phyloP scores from a whole-genome alignment of 2,888 invertebrate species.

The Monoplex corrugatus region DNA sequence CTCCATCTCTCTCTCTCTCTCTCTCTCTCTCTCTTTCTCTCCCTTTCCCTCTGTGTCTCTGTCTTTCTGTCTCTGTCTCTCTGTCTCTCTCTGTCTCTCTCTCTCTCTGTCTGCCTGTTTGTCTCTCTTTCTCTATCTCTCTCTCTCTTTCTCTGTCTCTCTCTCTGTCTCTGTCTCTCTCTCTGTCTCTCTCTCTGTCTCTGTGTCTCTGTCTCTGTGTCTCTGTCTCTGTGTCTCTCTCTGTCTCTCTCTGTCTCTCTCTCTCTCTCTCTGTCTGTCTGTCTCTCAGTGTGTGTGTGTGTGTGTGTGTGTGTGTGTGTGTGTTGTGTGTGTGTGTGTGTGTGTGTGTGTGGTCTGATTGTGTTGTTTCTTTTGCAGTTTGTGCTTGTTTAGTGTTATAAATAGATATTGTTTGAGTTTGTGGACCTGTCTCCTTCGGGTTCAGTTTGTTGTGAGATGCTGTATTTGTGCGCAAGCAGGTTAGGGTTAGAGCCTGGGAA shows the following conservation, averaged over 20 bases:
- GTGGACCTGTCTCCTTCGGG: too few species aligned
- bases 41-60: not conserved
- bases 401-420: too few species aligned
- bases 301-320: not conserved
- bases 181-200: not conserved
- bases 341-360: not conserved
- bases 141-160: not conserved
- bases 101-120: not conserved
- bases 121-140: not conserved
- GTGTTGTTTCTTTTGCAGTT: too few species aligned
- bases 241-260: not conserved
- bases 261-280: not conserved
- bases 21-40: not conserved
- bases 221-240: not conserved
- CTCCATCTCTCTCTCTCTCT: not conserved
- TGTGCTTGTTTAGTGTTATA: too few species aligned
- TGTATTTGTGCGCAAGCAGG: too few species aligned
- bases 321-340: not conserved
- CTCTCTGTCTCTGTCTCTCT: not conserved
- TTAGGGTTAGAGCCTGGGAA: not conserved
- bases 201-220: not conserved
- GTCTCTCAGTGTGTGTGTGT: not conserved
- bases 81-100: not conserved
- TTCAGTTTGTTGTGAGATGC: too few species aligned
- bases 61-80: not conserved